Percentiles rank a stretch among this genome's conserved stretches.
These are phyloP conservation scores for Panulirus ornatus DNA, from an alignment of 1,140 invertebrate species.

Conservation along the genomic window DNA sequence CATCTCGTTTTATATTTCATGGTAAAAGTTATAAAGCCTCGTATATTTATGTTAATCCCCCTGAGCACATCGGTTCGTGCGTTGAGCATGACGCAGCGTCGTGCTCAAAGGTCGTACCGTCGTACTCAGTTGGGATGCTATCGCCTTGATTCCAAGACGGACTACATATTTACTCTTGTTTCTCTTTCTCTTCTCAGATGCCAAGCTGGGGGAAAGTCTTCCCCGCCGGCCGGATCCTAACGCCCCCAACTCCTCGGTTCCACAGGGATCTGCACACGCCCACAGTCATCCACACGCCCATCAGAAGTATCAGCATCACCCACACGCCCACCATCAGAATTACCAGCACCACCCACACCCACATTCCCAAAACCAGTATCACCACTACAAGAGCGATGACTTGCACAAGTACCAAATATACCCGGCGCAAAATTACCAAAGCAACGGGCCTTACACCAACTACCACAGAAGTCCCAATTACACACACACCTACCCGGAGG, in stretches of 20 bases:
- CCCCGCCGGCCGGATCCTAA: slow-evolving; percentile 55
- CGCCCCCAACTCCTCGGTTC: slow-evolving; percentile 29
- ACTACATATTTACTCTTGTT: not conserved
- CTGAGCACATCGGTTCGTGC: too few relatives aligned
- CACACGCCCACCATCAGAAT: slow-evolving; percentile 50
- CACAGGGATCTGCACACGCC: slow-evolving; percentile 54
- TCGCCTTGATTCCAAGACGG: too few relatives aligned
- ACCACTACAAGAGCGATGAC: slow-evolving; percentile 67
- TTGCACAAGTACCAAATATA: slow-evolving; percentile 40
- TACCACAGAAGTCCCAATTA: slow-evolving; percentile 28
- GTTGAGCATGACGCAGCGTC: too few relatives aligned
- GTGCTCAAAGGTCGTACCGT: too few relatives aligned
- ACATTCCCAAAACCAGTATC: slow-evolving; percentile 61
- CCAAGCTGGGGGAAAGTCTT: slow-evolving; percentile 60
- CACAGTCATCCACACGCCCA: slow-evolving; percentile 38
- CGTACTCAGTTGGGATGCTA: too few relatives aligned
- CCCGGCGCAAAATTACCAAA: slow-evolving; percentile 47
- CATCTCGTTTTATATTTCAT: too few relatives aligned
- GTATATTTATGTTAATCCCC: too few relatives aligned
- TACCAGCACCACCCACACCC: slow-evolving; percentile 65
- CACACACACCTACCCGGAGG: slow-evolving; percentile 37
- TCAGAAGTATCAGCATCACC: slow-evolving; percentile 41
- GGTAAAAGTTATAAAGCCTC: too few relatives aligned
- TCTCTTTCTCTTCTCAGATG: slow-evolving; percentile 48
- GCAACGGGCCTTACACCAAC: slow-evolving; percentile 57